phyloP scores from a whole-genome alignment of 2,797 vertebrate genomes.

The Anas capensis region DNA sequence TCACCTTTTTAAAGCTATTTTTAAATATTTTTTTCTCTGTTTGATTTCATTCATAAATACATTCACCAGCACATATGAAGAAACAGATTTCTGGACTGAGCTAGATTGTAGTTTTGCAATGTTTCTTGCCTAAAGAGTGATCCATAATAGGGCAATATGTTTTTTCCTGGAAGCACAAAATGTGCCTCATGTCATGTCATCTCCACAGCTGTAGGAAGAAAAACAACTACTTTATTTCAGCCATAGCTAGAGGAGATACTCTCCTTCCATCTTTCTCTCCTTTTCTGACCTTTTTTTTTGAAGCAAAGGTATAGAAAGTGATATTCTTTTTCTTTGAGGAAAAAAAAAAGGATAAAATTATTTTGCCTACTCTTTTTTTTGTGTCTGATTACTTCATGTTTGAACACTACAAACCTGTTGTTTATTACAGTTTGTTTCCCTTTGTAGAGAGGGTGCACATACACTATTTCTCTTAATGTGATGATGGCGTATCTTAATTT shows the following conservation, averaged over 20 bases:
- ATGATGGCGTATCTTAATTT: not conserved
- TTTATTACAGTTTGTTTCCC: not conserved
- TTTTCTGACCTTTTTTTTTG: not conserved
- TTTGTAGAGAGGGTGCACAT: not conserved
- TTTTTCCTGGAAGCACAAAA: not conserved
- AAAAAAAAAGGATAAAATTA: not conserved
- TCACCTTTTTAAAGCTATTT: not conserved
- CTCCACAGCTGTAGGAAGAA: not conserved
- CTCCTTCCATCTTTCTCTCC: not conserved
- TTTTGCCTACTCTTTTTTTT: not conserved
- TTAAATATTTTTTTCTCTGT: not conserved
- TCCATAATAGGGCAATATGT: not conserved
- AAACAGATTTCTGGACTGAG: not conserved
- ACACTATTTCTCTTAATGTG: not conserved
- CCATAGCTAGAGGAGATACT: not conserved
- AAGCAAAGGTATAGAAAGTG: fast-evolving
- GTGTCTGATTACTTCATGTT: not conserved
- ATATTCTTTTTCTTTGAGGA: not conserved
- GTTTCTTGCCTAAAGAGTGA: not conserved
- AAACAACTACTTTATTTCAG: not conserved
- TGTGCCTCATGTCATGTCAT: not conserved
- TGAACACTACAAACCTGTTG: not conserved
- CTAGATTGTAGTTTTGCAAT: not conserved
- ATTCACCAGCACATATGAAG: not conserved
- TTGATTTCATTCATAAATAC: not conserved